phyloP scores from a whole-genome alignment of 2,888 invertebrate genomes.

The Cerceris rybyensis region DNA sequence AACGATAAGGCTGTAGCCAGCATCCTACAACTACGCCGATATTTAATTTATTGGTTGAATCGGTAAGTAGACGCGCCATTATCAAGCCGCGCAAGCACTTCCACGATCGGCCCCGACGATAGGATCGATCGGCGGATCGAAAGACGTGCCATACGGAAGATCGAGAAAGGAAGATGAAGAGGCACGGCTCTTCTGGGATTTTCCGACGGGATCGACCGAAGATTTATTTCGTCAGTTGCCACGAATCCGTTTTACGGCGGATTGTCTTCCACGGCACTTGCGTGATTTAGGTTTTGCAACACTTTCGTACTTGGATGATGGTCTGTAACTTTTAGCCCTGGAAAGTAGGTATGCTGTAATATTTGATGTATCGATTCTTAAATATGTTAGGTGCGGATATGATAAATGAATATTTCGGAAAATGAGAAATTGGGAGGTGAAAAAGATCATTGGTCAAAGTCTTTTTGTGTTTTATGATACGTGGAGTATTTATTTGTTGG shows the following conservation, averaged over 20 bases:
- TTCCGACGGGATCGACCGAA: conserved; percentile 24
- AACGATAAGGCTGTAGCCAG: not conserved
- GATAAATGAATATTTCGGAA: too few relatives aligned
- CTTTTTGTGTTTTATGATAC: too few relatives aligned
- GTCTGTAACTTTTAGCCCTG: too few relatives aligned
- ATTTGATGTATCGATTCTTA: too few relatives aligned
- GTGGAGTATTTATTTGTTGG: too few relatives aligned
- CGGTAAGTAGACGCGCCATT: conserved; percentile 68
- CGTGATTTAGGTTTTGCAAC: not conserved
- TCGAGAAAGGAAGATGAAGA: conserved; percentile 40
- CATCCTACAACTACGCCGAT: conserved; percentile 44
- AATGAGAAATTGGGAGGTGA: too few relatives aligned
- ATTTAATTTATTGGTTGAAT: conserved; percentile 75
- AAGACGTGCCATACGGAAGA: conserved; percentile 36
- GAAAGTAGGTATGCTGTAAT: too few relatives aligned
- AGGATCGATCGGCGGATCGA: conserved; percentile 36
- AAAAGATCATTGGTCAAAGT: too few relatives aligned
- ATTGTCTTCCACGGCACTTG: not conserved
- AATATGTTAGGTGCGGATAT: too few relatives aligned
- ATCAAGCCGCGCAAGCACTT: conserved; percentile 52
- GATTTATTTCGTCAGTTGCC: conserved; percentile 38
- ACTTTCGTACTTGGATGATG: not conserved
- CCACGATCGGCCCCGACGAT: conserved; percentile 39
- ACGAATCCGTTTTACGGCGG: not conserved
- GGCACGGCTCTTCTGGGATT: conserved; percentile 31